Base-by-base conservation (phyloP, 2,113 vertebrate genomes). In the Genyomyrus donnyi region DNA sequence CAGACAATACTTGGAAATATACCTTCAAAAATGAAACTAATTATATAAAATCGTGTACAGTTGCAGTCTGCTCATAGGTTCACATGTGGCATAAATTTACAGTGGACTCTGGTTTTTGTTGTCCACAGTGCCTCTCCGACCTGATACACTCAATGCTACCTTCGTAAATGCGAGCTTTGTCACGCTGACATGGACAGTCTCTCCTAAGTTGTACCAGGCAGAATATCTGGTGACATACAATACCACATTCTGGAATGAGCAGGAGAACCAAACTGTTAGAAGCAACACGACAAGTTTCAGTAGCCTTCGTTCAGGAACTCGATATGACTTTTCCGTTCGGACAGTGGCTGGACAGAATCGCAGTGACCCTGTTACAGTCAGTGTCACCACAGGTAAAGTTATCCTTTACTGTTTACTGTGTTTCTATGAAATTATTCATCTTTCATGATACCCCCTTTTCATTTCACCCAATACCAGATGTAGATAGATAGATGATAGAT, bases 291-390 rank as follows among this genome's bases (percentile, higher is more conserved):
- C 53, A 35, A 92, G 0, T 0, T 91, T 94, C 15, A 0, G 0
- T 0, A 0, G 0, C 3, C 89, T 95, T 84, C 70, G 0, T 0
- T 91, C 94, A 5, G 95, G 95, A 66, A 94, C 91, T 45, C 91
- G 0, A 0, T 95, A 94, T 31, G 0, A 0, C 0, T 92, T 94
- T 42, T 0, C 1, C 0, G 89, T 94, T 9, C 2, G 0, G 9
- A 58, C 91, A 0, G 0, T 17, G 13, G 49, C 89, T 0, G 88
- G 0, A 0, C 0, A 0, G 0, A 0, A 0, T 2, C 0, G 0
- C 0, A 95, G 95, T 85, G 0, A 0, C 0, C 0, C 88, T 2
- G 0, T 0, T 3, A 0, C 0, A 0, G 0, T 0, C 0, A 0
- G 0, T 0, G 0, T 0, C 0, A 0, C 0, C 0, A 95, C 95